Percentiles rank a stretch among this genome's conserved stretches.
Conservation (phyloP, 2,888 invertebrate genomes). For the Tortrix viridana region DNA sequence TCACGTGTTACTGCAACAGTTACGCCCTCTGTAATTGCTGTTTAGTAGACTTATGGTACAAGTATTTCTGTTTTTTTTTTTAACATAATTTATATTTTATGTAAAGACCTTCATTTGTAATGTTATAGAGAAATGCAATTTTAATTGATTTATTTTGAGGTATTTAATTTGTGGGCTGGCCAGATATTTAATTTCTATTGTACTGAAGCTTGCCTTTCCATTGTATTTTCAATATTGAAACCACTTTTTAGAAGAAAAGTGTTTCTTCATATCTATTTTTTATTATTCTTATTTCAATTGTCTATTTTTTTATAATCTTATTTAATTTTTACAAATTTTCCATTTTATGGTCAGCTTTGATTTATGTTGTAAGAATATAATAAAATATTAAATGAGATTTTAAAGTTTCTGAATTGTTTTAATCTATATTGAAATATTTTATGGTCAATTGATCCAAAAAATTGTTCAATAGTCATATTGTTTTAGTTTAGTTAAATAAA, state of each 20-base stretch:
- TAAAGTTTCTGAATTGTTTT: neutral
- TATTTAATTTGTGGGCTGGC: conserved; percentile 46
- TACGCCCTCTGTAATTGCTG: conserved; percentile 34
- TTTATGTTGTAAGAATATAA: conserved; percentile 20
- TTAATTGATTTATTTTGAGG: conserved; percentile 12
- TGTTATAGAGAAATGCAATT: conserved; percentile 22
- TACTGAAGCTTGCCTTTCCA: conserved; percentile 35
- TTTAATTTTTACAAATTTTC: conserved; percentile 33
- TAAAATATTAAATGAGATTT: conserved; percentile 26
- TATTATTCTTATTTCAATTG: conserved; percentile 42
- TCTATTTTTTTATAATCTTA: conserved; percentile 39
- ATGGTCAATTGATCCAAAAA: no score
- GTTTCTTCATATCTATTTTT: conserved; percentile 53
- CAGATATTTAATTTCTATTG: conserved; percentile 37
- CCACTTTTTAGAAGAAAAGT: conserved; percentile 69
- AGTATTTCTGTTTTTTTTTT: neutral
- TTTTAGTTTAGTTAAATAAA: no score
- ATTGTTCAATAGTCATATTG: no score
- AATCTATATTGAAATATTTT: neutral
- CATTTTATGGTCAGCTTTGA: conserved; percentile 36
- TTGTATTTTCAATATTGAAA: conserved; percentile 49
- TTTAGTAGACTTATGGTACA: conserved; percentile 28
- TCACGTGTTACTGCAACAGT: conserved; percentile 34
- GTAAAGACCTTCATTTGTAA: conserved; percentile 34
- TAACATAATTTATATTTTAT: conserved; percentile 30